Conservation (phyloP, 2,888 invertebrate genomes). For the Miltochrista miniata region DNA sequence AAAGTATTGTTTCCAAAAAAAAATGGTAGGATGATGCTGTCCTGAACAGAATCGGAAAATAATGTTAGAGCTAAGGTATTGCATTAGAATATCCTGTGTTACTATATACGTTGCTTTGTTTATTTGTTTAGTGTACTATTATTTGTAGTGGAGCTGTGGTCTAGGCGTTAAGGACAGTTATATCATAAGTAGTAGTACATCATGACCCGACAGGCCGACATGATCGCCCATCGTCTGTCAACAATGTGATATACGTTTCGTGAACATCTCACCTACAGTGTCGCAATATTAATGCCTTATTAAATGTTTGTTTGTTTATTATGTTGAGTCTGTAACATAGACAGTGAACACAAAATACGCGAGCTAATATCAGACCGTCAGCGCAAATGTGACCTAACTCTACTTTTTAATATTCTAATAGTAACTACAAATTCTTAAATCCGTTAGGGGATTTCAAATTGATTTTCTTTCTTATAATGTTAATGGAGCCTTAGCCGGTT, state of each 20-base stretch:
- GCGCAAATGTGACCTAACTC: no score
- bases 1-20: conserved; percentile 14
- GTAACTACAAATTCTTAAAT: no score
- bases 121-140: conserved; percentile 1
- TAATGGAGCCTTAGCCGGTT: no score
- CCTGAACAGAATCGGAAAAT: conserved; percentile 10
- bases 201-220: background rate
- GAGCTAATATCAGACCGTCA: no score
- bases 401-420: no score
- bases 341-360: no score
- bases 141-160: conserved; percentile 14
- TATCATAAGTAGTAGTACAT: background rate
- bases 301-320: background rate
- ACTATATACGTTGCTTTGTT: background rate
- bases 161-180: conserved; percentile 23
- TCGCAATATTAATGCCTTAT: conserved; percentile 24
- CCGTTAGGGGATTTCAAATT: no score
- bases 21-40: conserved; percentile 17
- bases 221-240: background rate
- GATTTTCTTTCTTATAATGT: no score
- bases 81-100: conserved; percentile 8
- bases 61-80: conserved; percentile 10
- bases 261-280: conserved; percentile 4
- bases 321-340: background rate
- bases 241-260: conserved; percentile 12